A percentile compares a stretch with the other conserved stretches of the same genome.
Evolutionary conservation across 2,888 invertebrate genomes (phyloP).

Genomic region (Steinernema carpocapsae): DNA sequence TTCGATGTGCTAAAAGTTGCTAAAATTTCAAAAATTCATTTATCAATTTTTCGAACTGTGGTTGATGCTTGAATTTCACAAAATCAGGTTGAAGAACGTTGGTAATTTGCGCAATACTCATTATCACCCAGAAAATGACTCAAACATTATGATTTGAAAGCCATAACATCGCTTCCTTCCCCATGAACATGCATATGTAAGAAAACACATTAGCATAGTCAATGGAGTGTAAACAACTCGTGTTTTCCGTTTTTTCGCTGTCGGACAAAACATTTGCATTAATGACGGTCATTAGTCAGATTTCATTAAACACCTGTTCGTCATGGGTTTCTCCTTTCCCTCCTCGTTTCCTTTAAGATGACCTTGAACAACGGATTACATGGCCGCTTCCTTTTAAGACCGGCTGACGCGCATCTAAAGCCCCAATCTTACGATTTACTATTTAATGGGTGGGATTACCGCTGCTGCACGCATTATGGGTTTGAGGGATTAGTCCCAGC

Average conservation of each 20-base stretch:
- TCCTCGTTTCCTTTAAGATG: neutral
- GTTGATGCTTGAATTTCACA: neutral
- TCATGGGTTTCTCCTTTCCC: neutral
- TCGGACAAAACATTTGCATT: neutral
- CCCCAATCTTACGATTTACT: neutral
- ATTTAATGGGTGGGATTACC: conserved; percentile 11
- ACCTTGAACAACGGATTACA: neutral
- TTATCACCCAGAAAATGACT: too few species aligned
- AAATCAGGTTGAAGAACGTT: too few species aligned
- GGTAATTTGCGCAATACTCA: too few species aligned
- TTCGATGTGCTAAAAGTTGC: too few species aligned
- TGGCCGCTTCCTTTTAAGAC: too few species aligned
- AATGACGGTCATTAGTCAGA: neutral
- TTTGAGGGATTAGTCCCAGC: too few species aligned
- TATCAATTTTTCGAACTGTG: too few species aligned
- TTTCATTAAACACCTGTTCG: neutral
- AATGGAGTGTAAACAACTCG: neutral
- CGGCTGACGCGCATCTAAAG: neutral
- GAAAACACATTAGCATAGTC: neutral
- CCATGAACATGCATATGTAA: too few species aligned
- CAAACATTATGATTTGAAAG: too few species aligned
- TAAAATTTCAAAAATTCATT: too few species aligned
- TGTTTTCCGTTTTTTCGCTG: neutral
- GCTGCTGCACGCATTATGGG: neutral
- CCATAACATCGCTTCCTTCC: too few species aligned